These are phyloP conservation scores for Eupithecia inturbata DNA, from an alignment of 2,888 invertebrate genomes.

Conservation along the genomic window DNA sequence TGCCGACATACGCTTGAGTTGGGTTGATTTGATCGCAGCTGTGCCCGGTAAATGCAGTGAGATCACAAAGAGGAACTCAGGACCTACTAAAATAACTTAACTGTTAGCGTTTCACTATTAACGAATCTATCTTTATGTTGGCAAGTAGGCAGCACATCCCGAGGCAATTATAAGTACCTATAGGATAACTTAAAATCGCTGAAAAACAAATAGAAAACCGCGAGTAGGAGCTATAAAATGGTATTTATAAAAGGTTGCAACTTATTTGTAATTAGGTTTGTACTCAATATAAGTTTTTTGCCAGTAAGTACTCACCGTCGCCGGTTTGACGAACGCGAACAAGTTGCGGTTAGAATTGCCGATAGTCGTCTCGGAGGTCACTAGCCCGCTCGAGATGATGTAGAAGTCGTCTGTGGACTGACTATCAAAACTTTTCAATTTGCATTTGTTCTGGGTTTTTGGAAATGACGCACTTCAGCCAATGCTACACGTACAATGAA, in stretches of 20 bases:
- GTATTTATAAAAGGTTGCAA: not conserved
- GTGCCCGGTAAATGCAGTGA: no score
- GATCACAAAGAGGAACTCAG: no score
- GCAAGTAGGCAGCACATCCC: no score
- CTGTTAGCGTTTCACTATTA: no score
- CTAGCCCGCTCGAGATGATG: slow-evolving; percentile 84
- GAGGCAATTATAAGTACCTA: no score
- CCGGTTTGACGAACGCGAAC: slow-evolving; percentile 81
- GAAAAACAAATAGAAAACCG: not conserved
- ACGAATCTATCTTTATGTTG: no score
- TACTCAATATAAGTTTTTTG: not conserved
- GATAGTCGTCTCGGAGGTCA: slow-evolving; percentile 87
- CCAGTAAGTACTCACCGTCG: slow-evolving; percentile 60
- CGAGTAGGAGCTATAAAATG: not conserved
- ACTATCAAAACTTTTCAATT: slow-evolving; percentile 10
- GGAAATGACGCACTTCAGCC: not conserved
- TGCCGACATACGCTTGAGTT: no score
- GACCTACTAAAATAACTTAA: no score
- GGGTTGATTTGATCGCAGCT: no score
- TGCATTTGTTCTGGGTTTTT: not conserved
- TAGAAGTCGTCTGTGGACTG: slow-evolving; percentile 87
- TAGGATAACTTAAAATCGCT: not conserved
- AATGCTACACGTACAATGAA: not conserved
- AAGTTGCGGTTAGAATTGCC: slow-evolving; percentile 86
- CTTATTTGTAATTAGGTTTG: not conserved